Conservation (phyloP, 2,113 vertebrate species). For the Proteles cristata region DNA sequence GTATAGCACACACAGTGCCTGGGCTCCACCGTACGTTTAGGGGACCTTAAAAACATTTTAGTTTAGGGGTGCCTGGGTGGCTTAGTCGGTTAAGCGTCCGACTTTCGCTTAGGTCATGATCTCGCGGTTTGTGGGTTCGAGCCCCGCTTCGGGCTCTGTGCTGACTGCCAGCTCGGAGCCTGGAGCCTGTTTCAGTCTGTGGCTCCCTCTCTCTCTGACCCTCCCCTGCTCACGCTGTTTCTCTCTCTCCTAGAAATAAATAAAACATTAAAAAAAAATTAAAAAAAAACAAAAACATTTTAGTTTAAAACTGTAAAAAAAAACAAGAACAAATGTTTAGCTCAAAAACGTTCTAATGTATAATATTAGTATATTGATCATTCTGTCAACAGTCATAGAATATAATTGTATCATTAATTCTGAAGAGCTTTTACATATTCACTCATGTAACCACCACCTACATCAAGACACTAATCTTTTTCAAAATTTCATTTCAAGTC, state of each 20-base stretch:
- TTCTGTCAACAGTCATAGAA: neutral
- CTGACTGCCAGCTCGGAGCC: too few relatives aligned
- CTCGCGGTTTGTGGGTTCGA: too few relatives aligned
- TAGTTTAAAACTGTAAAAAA: neutral
- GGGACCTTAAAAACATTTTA: neutral
- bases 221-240: too few relatives aligned
- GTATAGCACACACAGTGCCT: neutral
- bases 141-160: too few relatives aligned
- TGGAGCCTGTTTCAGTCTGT: too few relatives aligned
- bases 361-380: neutral
- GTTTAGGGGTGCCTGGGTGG: too few relatives aligned
- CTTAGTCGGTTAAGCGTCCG: too few relatives aligned
- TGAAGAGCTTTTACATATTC: neutral
- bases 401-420: neutral
- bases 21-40: neutral
- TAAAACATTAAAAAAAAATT: too few relatives aligned
- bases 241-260: too few relatives aligned
- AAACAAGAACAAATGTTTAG: neutral
- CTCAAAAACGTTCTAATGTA: neutral
- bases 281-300: constrained; percentile 9
- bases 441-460: neutral
- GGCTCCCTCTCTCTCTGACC: too few relatives aligned
- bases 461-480: neutral
- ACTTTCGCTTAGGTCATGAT: too few relatives aligned
- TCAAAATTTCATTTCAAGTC: neutral